Evolutionary conservation across 2,888 invertebrate genomes (phyloP), one percentile per base, ranked within the genome.

Genomic region (Elegia similella): DNA sequence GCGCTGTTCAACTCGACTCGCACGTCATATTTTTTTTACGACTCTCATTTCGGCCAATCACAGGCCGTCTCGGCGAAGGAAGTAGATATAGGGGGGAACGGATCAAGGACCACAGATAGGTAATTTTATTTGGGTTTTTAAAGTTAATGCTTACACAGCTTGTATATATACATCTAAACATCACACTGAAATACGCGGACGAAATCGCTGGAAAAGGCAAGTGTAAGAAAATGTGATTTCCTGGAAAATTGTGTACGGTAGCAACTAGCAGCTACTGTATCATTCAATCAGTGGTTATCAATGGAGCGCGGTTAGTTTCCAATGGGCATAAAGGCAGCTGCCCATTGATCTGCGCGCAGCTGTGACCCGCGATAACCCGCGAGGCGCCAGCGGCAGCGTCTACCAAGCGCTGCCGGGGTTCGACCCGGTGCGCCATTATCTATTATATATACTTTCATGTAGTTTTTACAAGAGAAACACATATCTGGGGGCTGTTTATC

Each of bases 361-460:
- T 70, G 73, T 80, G 84, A 84, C 87, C 87, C 76, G 75, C 75
- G 88, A 88, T 88, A 88, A 88, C 88, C 88, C 81, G 78, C 78
- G 78, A 83, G 88, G 88, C 88, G 88, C 89, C 88, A 75, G 69
- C 69, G 68, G 67, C 71, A 67, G 67, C 65, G 74, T 71, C 76
- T 73, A 69, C 65, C 23, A 13, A 42, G 48, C 38, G 42, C 42
- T 0, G 42, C 38, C 29, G 10, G 10, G 29, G 17, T 56, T 23
- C 42, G n/a, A 30, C 1, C 13, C 42, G 30, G 15, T 38, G 23
- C 29, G 30, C 42, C 16, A 50, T 34, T 34, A 50, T 47, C 15
- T 47, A 47, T 47, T 47, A 6, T n/a, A 29, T n/a, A 29, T 13
- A 23, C 23, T 23, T 23, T 23, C 23, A 23, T 23, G 23, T 23